Evolutionary conservation across 2,797 vertebrate genomes (phyloP), one percentile per base, ranked within the genome.

Genomic region (Amblyraja radiata): DNA sequence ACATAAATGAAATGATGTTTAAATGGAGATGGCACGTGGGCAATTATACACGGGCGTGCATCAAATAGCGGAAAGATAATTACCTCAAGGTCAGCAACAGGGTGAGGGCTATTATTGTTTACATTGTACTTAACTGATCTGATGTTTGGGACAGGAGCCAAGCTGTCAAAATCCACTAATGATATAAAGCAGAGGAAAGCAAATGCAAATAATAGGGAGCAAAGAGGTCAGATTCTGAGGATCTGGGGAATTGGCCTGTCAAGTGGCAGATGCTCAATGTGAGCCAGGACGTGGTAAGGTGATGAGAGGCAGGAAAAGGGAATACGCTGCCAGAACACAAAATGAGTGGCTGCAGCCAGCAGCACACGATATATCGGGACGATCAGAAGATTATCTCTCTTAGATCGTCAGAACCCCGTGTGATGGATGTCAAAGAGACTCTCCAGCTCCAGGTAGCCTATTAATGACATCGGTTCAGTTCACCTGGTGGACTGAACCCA

Each of bases 91-190:
- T 88, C 84, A 88, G 84, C 21, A 68, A 8, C 8, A 9, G 61
- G 84, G n/a, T 18, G n/a, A 68, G n/a, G 16, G 14, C 84, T 32
- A 68, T 88, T 88, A 88, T 88, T 88, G 84, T 68, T 88, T 36
- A 88, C 84, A 88, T 23, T 18, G 61, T 88, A 36, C n/a, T 21
- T 68, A 88, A 68, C 32, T 68, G 84, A 88, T 18, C 65, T 18
- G n/a, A 65, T 65, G 6, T 1, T 14, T 14, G 14, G 61, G 28
- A 65, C 84, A 88, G 84, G 36, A 88, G 63, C n/a, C n/a, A 88
- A 21, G 61, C 63, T 88, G 63, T 88, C n/a, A 65, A 84, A 84
- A 84, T 61, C n/a, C 81, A 88, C 84, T 36, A 88, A 88, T 21
- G n/a, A 68, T 68, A 88, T 63, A 88, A 88, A 88, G 68, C 63